Conservation (phyloP, 2,888 invertebrate species). For the Conomelus anceps region DNA sequence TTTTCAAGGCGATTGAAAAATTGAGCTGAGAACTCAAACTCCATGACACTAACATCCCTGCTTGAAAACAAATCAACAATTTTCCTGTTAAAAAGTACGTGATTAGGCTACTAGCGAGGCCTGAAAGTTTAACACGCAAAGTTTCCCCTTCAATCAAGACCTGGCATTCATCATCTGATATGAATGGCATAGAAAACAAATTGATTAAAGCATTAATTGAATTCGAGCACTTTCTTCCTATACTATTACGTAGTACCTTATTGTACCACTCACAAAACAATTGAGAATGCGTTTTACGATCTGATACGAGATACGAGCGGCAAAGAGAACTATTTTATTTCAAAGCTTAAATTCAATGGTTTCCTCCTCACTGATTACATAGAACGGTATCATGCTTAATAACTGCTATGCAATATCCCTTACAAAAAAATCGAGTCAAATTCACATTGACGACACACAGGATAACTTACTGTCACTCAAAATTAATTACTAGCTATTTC, state of each 20-base stretch:
- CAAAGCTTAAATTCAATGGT: too few relatives aligned
- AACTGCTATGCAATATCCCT: too few relatives aligned
- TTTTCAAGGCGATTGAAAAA: too few relatives aligned
- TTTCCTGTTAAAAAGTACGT: not conserved
- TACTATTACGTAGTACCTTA: not conserved
- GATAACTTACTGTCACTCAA: too few relatives aligned
- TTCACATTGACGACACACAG: too few relatives aligned
- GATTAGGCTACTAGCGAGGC: not conserved
- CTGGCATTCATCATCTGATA: not conserved
- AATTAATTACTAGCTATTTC: too few relatives aligned
- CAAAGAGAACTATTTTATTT: too few relatives aligned
- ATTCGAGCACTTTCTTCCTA: not conserved
- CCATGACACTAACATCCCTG: not conserved
- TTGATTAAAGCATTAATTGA: not conserved
- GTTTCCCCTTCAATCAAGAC: not conserved
- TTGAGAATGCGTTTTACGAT: too few relatives aligned
- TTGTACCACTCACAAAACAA: not conserved
- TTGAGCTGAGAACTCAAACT: too few relatives aligned
- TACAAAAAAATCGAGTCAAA: too few relatives aligned
- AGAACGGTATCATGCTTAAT: too few relatives aligned
- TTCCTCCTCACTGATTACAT: too few relatives aligned
- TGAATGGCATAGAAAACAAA: not conserved
- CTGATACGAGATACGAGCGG: not conserved
- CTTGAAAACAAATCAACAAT: not conserved
- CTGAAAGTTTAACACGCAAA: not conserved